Base-by-base conservation (phyloP, 2,888 invertebrate genomes). In the Conomelus anceps region DNA sequence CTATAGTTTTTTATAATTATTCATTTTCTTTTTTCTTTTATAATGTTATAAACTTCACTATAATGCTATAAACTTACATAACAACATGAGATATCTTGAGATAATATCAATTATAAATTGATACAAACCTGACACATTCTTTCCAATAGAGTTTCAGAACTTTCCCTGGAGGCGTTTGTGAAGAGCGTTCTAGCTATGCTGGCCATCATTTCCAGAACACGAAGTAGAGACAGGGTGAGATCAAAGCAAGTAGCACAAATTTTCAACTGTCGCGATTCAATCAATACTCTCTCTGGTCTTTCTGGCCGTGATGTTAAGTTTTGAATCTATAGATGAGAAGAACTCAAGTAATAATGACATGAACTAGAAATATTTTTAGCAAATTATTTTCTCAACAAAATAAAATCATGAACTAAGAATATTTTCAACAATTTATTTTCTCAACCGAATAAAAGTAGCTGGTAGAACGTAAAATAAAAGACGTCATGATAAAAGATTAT, bases 231-330 rank as follows among this genome's bases (percentile, higher is more conserved):
- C 88, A 97, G 96, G 22, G 97, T 96, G 89, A 97, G 94, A 92
- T 97, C 97, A 93, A 97, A 97, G 92, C 97, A 97, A 13, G 97
- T 97, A 0, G 96, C 96, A 92, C 97, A 97, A 13, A 97, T 95
- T 93, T 97, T 97, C 88, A 97, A 94, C 92, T 97, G 97, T 11
- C 97, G 94, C 0, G 96, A 95, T 91, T 97, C 97, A 1, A 97
- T 95, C 89, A 94, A 93, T n/a, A 95, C 94, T 89, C 94, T 91
- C 91, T 95, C 94, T 0, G 95, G 94, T 88, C 94, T 91, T 91
- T 95, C 94, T 0, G 95, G 94, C 41, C 94, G 92, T 89, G 94
- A 94, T 0, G 95, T 95, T 23, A 95, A 94, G 92, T 95, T 95
- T 92, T 96, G 96, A 91, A 96, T 95, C 94, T 95, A 91, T 7